A percentile compares a stretch with the other conserved stretches of the same genome.
Conservation (phyloP, 2,113 vertebrate genomes). For the Rhinopomastus cyanomelas region DNA sequence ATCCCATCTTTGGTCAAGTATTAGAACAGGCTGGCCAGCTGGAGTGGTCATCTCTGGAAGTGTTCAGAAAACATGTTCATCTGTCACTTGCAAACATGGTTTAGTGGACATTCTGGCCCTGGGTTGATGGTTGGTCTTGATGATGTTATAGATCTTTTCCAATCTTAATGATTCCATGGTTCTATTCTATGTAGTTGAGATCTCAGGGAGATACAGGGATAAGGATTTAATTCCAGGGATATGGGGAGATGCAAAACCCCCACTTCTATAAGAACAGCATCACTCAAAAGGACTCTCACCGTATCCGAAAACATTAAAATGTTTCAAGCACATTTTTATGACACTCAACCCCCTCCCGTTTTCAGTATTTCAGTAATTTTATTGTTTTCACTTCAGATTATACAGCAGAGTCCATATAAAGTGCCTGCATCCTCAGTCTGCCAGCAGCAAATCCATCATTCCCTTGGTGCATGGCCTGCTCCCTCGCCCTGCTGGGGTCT, state of each 20-base stretch:
- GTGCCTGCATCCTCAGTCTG: neutral
- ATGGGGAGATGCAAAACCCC: neutral
- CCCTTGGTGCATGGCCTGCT: rapidly evolving
- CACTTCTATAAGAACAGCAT: neutral
- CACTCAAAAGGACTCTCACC: neutral
- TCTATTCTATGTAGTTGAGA: neutral
- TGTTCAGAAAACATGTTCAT: no score
- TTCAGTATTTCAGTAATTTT: neutral
- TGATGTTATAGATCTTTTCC: no score
- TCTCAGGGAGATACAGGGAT: neutral
- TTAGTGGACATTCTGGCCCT: no score
- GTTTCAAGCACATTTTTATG: neutral
- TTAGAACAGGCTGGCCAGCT: no score
- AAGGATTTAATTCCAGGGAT: neutral
- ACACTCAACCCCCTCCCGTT: neutral
- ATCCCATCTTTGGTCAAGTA: neutral
- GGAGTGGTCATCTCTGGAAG: no score
- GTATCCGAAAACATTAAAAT: neutral
- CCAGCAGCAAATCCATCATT: neutral
- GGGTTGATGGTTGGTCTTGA: no score
- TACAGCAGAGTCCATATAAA: neutral
- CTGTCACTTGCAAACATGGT: no score
- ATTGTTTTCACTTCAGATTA: conserved; percentile 13
- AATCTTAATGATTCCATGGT: no score
- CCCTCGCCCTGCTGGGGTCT: neutral